Percentiles rank a stretch among this genome's conserved stretches.
These are phyloP conservation scores for Theocolax elegans DNA, from an alignment of 1,140 invertebrate species.

Conservation along the genomic window DNA sequence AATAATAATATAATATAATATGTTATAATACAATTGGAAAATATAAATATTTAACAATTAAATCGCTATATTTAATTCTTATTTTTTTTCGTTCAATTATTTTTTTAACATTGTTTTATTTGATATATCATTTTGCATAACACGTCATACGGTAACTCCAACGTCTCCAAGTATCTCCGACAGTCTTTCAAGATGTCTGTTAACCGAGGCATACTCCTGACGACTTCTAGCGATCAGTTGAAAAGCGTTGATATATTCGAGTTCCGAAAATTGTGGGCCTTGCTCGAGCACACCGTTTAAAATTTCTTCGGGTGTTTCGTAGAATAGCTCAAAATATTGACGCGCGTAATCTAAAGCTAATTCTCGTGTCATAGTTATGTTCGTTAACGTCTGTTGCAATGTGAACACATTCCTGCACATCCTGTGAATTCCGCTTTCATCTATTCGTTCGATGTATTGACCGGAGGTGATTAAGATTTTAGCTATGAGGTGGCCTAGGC, in stretches of 20 bases:
- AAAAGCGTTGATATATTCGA: constrained; percentile 88
- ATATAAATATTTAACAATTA: neutral
- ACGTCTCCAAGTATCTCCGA: constrained; percentile 77
- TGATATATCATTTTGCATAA: neutral
- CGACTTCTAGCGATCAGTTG: constrained; percentile 76
- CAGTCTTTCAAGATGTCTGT: constrained; percentile 71
- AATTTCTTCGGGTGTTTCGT: constrained; percentile 87
- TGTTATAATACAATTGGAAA: neutral
- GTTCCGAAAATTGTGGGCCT: constrained; percentile 84
- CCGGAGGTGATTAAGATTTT: constrained; percentile 87
- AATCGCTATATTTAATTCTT: constrained; percentile 10
- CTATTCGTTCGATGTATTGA: constrained; percentile 82
- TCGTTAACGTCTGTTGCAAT: constrained; percentile 86
- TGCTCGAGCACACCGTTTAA: constrained; percentile 83
- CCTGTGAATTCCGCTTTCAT: constrained; percentile 82
- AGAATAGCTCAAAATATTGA: constrained; percentile 90
- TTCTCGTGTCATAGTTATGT: constrained; percentile 86
- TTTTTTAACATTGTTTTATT: constrained; percentile 15
- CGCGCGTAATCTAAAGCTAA: constrained; percentile 88
- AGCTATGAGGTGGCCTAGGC: constrained; percentile 86
- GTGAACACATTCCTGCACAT: constrained; percentile 90
- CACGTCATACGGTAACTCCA: constrained; percentile 71
- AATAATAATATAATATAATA: neutral
- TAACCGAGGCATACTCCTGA: constrained; percentile 64
- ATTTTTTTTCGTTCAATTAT: neutral